These are phyloP conservation scores for Sturnus vulgaris DNA, from an alignment of 2,113 vertebrate species.

Conservation along the genomic window DNA sequence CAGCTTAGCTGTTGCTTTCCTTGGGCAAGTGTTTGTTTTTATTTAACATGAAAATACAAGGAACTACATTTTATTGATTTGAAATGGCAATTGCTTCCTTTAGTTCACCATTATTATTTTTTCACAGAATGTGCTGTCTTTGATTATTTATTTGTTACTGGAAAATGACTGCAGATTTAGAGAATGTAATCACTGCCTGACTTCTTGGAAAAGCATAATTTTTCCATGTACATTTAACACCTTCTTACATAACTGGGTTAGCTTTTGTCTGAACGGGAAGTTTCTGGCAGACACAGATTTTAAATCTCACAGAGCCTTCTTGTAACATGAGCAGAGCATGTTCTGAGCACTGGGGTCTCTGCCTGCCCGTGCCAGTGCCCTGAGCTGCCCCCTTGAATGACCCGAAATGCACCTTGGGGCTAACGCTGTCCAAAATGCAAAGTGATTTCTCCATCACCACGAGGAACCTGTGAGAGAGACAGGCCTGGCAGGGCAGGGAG, in stretches of 20 bases:
- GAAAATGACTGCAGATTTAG: slow-evolving; percentile 46
- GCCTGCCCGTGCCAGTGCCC: neutral
- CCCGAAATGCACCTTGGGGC: neutral
- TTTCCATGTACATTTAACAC: slow-evolving; percentile 46
- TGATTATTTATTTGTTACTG: slow-evolving; percentile 53
- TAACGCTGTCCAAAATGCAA: fast-evolving
- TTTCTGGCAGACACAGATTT: slow-evolving; percentile 10
- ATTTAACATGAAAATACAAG: slow-evolving; percentile 38
- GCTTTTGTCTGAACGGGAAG: slow-evolving; percentile 47
- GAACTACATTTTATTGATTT: slow-evolving; percentile 35
- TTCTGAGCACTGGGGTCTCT: neutral
- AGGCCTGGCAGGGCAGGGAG: neutral
- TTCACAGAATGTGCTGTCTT: slow-evolving; percentile 20
- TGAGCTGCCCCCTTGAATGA: neutral
- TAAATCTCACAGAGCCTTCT: neutral
- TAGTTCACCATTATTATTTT: slow-evolving; percentile 30
- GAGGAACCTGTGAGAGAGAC: neutral
- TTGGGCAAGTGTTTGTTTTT: slow-evolving; percentile 6
- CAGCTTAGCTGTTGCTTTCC: slow-evolving; percentile 3
- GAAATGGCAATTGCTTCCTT: slow-evolving; percentile 45
- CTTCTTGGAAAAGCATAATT: slow-evolving; percentile 35
- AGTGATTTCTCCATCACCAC: neutral
- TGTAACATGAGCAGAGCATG: neutral
- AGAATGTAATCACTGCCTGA: slow-evolving; percentile 24
- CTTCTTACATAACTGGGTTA: slow-evolving; percentile 52